Evolutionary conservation across 2,113 vertebrate species (phyloP).

Genomic region (Tichodroma muraria): DNA sequence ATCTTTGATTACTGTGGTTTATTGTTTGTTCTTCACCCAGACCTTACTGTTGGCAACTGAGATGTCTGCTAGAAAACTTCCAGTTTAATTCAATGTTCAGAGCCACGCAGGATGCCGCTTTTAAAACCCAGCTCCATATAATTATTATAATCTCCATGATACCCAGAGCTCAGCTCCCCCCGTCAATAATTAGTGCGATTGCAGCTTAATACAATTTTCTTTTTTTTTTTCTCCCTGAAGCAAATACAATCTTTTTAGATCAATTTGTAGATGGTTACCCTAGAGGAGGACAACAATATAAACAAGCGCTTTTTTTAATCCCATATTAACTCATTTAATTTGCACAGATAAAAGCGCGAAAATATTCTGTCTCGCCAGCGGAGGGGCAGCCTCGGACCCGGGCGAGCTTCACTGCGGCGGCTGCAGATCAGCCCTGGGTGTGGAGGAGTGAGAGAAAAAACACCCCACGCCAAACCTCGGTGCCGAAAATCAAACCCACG

Average conservation of each 20-base stretch:
- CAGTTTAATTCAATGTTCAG: neutral
- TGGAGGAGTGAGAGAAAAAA: neutral
- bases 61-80: neutral
- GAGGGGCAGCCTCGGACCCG: neutral
- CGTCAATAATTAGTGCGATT: slow-evolving; percentile 51
- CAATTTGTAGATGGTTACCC: slow-evolving; percentile 51
- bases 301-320: slow-evolving; percentile 26
- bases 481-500: neutral
- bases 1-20: neutral
- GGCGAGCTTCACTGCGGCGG: neutral
- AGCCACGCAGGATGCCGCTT: neutral
- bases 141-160: slow-evolving; percentile 29
- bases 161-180: slow-evolving; percentile 30
- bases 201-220: slow-evolving; percentile 51
- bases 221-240: slow-evolving; percentile 11
- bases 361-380: neutral
- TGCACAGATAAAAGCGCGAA: slow-evolving; percentile 51
- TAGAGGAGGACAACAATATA: slow-evolving; percentile 45
- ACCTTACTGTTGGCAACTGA: neutral
- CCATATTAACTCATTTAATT: slow-evolving; percentile 61
- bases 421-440: neutral
- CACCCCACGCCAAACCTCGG: neutral
- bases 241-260: slow-evolving; percentile 59
- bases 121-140: slow-evolving; percentile 9
- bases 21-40: neutral